Evolutionary conservation across 2,797 vertebrate species (phyloP), one percentile per base, ranked within the genome.

Genomic region (Sebastes cheni): DNA sequence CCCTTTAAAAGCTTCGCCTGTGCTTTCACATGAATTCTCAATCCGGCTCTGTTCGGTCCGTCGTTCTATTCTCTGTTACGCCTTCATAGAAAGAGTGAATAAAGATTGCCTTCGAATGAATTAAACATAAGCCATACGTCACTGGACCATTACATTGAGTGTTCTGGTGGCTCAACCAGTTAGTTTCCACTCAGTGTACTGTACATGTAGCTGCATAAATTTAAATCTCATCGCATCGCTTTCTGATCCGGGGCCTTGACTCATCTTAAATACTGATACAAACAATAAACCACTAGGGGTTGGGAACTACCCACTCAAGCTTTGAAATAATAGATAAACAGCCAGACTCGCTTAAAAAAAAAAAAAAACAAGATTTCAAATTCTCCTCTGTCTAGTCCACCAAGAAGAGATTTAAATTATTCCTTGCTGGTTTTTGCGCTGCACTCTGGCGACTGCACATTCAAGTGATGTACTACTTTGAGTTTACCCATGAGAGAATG

Each of bases 91-190:
- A 90, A 79, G 80, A 93, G 84, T 86, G 93, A 90, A 88, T 91
- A 94, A 93, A 95, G 86, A 91, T 92, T 90, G 90, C 87, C 86
- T 90, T 68, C 60, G 79, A 83, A 92, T 92, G 86, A 93, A 95
- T 94, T 86, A 95, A 96, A 95, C 94, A 95, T 96, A 90, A 94
- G 90, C 86, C 77, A 83, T 88, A 92, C 86, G 79, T 94, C 90
- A 89, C 18, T 88, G 88, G 88, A 92, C 89, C 91, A 91, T 95
- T 92, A 93, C 90, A 91, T 76, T 90, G 91, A 93, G 91, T 92
- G 91, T 93, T 92, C 86, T 79, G 87, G 86, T 81, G 87, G 86
- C 89, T 89, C 87, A 84, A 89, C 80, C 87, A 90, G 88, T 92
- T 86, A 90, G 89, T 92, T 86, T 90, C 83, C 81, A 88, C 92